Base-by-base conservation (phyloP, 1,140 invertebrate genomes). In the Brachionus koreanus region DNA sequence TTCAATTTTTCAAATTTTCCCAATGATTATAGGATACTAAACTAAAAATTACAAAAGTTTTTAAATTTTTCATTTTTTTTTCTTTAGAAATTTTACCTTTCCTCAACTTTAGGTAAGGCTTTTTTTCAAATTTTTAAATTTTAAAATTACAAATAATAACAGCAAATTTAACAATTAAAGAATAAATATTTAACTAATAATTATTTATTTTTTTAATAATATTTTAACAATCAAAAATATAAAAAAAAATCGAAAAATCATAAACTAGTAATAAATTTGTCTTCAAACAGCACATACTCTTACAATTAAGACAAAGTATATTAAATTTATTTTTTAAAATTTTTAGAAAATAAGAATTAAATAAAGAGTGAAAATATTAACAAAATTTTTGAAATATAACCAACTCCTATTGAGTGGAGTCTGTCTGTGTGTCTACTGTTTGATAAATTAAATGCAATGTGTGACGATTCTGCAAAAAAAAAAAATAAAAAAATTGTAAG, bases 361-460 rank as follows among this genome's bases (percentile, higher is more conserved):
- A 37, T 33, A 65, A 65, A 65, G 33, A 23, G 33, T 12, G n/a
- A 12, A 10, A 37, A 29, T 37, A 37, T 65, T 65, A 65, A 65
- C 25, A 65, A 65, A 25, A 35, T 19, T 57, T 52, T 16, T 49
- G 43, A 57, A 57, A 57, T 57, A 19, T 57, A 23, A 25, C n/a
- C 19, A 19, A 57, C 49, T 57, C 49, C 49, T 19, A 57, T 1
- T 19, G 19, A 65, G 33, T 33, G 63, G 63, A 33, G 25, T 12
- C 10, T 37, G 25, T 65, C 5, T 65, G 49, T 23, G 1, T 16
- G 16, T 46, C 63, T 65, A 65, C 63, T 65, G 63, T 65, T 65
- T 65, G 63, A 33, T 65, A 65, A 65, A 33, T 65, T 65, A 65
- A 65, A 65, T 65, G 63, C 63, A 65, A 65, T 33, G 19, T 19